These are phyloP conservation scores for Sarcophaga carnaria DNA, from an alignment of 2,888 invertebrate genomes.

Conservation along the genomic window DNA sequence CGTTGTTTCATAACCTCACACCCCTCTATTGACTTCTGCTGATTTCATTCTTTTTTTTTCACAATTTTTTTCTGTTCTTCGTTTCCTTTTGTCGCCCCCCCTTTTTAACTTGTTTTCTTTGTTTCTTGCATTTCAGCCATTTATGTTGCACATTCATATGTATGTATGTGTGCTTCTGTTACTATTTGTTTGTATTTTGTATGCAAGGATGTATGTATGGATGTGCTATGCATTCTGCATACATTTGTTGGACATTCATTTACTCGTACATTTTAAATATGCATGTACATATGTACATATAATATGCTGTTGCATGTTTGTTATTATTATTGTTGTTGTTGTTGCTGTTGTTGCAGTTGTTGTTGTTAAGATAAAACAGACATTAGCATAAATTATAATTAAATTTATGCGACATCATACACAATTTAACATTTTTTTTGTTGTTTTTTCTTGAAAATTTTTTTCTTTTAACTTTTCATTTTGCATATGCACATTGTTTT, in stretches of 20 bases:
- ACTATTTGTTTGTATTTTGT: constrained; percentile 3
- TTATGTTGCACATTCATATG: constrained; percentile 29
- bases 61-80: neutral
- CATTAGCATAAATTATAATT: constrained; percentile 74
- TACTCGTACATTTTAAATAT: neutral
- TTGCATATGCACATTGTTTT: neutral
- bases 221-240: neutral
- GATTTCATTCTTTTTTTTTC: too few species aligned
- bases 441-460: constrained; percentile 30
- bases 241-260: neutral
- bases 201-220: constrained; percentile 1
- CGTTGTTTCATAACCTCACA: too few species aligned
- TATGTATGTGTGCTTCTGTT: neutral
- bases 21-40: too few species aligned
- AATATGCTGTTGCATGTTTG: constrained; percentile 68
- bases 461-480: neutral
- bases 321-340: neutral
- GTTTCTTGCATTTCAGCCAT: constrained; percentile 18
- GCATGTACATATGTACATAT: constrained; percentile 8
- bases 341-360: too few species aligned
- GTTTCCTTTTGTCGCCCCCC: neutral
- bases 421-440: constrained; percentile 66
- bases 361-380: constrained; percentile 68
- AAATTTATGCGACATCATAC: constrained; percentile 71
- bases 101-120: neutral